Evolutionary conservation across 2,113 vertebrate genomes (phyloP), one percentile per base, ranked within the genome.

Genomic region (Meles meles): DNA sequence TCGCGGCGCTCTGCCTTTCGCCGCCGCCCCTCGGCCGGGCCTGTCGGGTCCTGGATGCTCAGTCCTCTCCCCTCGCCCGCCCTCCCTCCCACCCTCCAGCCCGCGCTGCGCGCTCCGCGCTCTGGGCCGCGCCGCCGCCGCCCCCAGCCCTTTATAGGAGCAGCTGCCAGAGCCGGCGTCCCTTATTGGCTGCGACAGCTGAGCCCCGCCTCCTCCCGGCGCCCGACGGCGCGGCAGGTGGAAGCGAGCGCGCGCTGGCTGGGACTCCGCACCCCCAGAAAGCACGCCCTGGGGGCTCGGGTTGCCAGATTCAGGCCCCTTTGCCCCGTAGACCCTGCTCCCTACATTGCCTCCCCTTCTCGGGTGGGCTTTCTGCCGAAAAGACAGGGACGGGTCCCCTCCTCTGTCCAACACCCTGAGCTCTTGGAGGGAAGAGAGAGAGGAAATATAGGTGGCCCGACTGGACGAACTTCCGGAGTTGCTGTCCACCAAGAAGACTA

Each of bases 51-150:
- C 81, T 27, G 44, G 71, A 37, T 88, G 87, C 37, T 87, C 88
- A 81, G 84, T 90, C 59, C 27, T 76, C 93, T 92, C 65, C 97
- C 97, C 91, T 93, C 93, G 93, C 98, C 98, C 97, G 88, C 98
- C 98, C 97, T 69, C 97, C 97, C 97, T 86, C 98, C 98, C 98
- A 89, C 93, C 97, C 98, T 88, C 96, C 92, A 25, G 96, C 98
- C 97, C 93, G 97, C 96, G 97, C 97, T 96, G 97, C 97, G 98
- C 96, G 98, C 96, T 98, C 97, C 93, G 97, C 96, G 98, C 96
- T 98, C 96, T 98, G 98, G 97, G 96, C 97, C 96, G 97, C 97
- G 97, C 96, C n/a, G 97, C 97, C 98, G 98, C 98, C 97, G 98
- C 98, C 97, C 97, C 97, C 98, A 96, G 97, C 97, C 98, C 96